A percentile compares a stretch with the other conserved stretches of the same genome.
These are phyloP conservation scores for Poicephalus gulielmi DNA, from an alignment of 2,113 vertebrate species.

Conservation along the genomic window DNA sequence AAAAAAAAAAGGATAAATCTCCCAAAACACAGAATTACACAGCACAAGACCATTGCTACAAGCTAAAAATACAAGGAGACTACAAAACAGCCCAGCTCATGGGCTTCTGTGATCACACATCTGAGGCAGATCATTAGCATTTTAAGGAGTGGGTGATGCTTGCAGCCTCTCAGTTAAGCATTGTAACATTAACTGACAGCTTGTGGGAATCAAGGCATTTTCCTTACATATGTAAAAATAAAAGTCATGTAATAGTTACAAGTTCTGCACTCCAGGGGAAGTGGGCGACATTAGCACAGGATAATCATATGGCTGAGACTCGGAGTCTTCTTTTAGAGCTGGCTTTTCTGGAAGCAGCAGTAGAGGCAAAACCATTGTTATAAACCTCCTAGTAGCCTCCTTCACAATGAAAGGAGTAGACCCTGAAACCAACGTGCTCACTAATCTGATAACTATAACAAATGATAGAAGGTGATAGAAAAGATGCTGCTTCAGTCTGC, in stretches of 20 bases:
- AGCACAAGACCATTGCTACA: background rate
- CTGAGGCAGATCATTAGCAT: constrained; percentile 41
- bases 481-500: background rate
- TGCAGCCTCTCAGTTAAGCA: background rate
- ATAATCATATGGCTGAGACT: background rate
- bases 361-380: background rate
- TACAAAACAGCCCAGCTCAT: background rate
- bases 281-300: background rate
- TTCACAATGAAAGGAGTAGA: background rate
- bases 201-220: constrained; percentile 31
- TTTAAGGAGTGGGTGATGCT: constrained; percentile 34
- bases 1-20: background rate
- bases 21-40: background rate
- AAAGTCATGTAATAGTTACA: background rate
- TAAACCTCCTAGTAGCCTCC: background rate
- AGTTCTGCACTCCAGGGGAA: background rate
- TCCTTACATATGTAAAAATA: constrained; percentile 14
- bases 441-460: background rate
- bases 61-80: background rate
- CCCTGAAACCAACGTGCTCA: background rate
- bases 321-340: background rate
- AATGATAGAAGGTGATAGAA: background rate
- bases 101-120: background rate
- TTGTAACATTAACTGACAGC: constrained; percentile 29
- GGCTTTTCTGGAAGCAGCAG: background rate